Conservation (phyloP, 2,888 invertebrate genomes). For the Crossocerus cetratus region DNA sequence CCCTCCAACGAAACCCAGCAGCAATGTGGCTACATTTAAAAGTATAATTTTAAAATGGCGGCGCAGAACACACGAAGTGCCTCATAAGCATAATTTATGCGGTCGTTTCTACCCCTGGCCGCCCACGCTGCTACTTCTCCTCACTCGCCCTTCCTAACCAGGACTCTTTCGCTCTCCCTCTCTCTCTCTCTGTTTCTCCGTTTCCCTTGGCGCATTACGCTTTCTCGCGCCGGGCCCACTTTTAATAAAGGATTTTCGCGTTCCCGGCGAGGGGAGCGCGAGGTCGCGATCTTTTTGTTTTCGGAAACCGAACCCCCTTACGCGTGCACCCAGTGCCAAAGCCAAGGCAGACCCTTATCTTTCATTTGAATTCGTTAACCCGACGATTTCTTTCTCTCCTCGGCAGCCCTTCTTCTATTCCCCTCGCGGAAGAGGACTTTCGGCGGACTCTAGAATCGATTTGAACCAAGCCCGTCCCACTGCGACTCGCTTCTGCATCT, state of each 20-base stretch:
- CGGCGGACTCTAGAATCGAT: slow-evolving; percentile 23
- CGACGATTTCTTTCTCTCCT: slow-evolving; percentile 21
- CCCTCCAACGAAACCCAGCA: not conserved
- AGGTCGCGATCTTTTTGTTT: slow-evolving; percentile 36
- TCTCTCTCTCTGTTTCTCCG: slow-evolving; percentile 35
- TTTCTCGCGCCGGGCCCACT: slow-evolving; percentile 6
- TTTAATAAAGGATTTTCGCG: slow-evolving; percentile 57
- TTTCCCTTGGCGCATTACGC: not conserved
- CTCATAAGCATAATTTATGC: slow-evolving; percentile 67
- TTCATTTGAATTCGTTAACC: slow-evolving; percentile 56
- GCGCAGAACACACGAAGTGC: slow-evolving; percentile 61
- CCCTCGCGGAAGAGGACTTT: slow-evolving; percentile 3
- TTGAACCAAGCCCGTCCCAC: not conserved
- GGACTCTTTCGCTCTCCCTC: no score
- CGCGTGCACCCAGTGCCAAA: not conserved
- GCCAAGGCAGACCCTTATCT: slow-evolving; percentile 27
- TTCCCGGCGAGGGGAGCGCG: slow-evolving; percentile 1
- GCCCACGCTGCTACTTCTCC: slow-evolving; percentile 8
- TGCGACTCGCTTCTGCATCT: slow-evolving; percentile 32
- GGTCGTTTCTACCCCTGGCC: slow-evolving; percentile 45
- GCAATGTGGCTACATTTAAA: slow-evolving; percentile 52
- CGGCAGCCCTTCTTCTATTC: not conserved
- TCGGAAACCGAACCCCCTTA: slow-evolving; percentile 21
- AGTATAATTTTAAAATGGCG: slow-evolving; percentile 66
- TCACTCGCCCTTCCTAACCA: not conserved